Percentiles rank a stretch among this genome's conserved stretches.
Conservation (phyloP, 2,113 vertebrate species). For the Leuciscus idus region DNA sequence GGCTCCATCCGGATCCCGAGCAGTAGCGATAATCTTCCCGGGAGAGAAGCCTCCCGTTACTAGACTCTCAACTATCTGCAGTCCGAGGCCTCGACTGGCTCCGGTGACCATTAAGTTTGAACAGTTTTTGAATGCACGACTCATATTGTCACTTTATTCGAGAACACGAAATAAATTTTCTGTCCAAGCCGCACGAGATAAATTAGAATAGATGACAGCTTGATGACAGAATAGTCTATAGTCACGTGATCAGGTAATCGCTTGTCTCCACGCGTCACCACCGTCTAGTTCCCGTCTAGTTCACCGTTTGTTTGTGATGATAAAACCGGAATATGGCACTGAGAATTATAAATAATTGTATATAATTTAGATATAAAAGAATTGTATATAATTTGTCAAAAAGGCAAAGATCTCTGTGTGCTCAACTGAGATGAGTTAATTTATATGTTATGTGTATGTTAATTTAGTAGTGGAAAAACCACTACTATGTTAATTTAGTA, state of each 20-base stretch:
- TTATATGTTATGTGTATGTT: no score
- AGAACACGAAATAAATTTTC: background rate
- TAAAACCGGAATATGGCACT: no score
- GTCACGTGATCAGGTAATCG: background rate
- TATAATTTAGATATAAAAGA: no score
- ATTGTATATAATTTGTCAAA: no score
- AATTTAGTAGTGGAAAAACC: no score
- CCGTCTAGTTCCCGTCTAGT: background rate
- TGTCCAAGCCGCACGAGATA: background rate
- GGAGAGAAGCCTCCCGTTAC: conserved; percentile 66
- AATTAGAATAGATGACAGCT: background rate
- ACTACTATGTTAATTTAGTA: no score
- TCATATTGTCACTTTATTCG: conserved; percentile 52
- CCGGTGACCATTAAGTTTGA: conserved; percentile 78
- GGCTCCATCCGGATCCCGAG: conserved; percentile 65
- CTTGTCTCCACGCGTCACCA: background rate
- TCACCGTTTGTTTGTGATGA: no score
- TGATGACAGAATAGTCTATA: background rate
- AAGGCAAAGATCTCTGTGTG: no score
- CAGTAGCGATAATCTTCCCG: conserved; percentile 75
- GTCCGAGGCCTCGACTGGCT: conserved; percentile 76
- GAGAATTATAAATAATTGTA: no score
- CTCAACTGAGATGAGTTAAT: no score
- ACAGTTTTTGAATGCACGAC: conserved; percentile 67
- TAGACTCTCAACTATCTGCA: conserved; percentile 75